These are phyloP conservation scores for Trinectes maculatus DNA, from an alignment of 2,113 vertebrate species.

Conservation along the genomic window DNA sequence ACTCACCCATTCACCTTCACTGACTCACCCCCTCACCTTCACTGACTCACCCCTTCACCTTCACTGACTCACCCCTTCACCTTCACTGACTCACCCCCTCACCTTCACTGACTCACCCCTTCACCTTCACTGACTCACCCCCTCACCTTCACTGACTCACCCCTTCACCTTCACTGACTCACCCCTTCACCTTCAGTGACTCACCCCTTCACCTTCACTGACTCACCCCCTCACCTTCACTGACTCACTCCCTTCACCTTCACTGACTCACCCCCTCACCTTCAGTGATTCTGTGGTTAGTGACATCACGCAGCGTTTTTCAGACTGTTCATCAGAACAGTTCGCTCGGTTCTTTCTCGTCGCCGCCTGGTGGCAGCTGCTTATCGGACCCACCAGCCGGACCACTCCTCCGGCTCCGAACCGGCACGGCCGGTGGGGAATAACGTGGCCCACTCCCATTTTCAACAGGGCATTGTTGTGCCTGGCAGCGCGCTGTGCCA, in stretches of 20 bases:
- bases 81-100: constrained; percentile 12
- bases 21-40: constrained; percentile 10
- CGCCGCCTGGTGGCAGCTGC: constrained; percentile 66
- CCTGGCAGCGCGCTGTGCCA: constrained; percentile 77
- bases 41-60: constrained; percentile 1
- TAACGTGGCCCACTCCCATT: constrained; percentile 69
- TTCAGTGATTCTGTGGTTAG: neutral
- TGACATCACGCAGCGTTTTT: constrained; percentile 38
- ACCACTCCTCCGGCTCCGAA: constrained; percentile 75
- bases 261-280: constrained; percentile 2
- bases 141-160: neutral
- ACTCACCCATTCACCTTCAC: neutral
- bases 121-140: constrained; percentile 21
- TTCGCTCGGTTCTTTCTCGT: constrained; percentile 14
- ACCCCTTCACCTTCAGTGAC: neutral
- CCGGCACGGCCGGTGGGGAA: constrained; percentile 56
- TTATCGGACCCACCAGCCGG: constrained; percentile 85
- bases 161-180: constrained; percentile 26
- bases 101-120: too few relatives aligned
- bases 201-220: constrained; percentile 10
- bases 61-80: too few relatives aligned
- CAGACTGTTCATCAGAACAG: constrained; percentile 47
- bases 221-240: neutral
- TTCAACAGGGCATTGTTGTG: constrained; percentile 89
- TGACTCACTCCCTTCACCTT: too few relatives aligned